These are phyloP conservation scores for Drosophila paranaensis DNA, from an alignment of 2,888 invertebrate species.

Conservation along the genomic window DNA sequence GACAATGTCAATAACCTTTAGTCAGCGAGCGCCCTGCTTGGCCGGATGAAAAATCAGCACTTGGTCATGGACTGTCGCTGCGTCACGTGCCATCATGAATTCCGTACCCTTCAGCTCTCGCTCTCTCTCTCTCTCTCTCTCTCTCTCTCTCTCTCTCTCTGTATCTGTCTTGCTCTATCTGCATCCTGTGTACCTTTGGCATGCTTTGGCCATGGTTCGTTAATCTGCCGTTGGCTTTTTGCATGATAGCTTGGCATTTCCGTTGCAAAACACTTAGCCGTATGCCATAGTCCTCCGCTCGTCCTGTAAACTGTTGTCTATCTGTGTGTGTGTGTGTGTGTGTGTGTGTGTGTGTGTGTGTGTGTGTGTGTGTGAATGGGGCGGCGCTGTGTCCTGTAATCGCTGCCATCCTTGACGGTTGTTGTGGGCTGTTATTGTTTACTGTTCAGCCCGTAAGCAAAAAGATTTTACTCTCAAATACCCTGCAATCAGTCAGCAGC, in stretches of 20 bases:
- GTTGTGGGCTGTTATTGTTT: constrained; percentile 70
- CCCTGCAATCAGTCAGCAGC: constrained; percentile 27
- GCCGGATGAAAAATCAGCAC: constrained; percentile 75
- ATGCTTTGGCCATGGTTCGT: constrained; percentile 78
- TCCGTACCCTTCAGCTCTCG: constrained; percentile 5
- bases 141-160: constrained; percentile 22
- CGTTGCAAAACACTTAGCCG: constrained; percentile 78
- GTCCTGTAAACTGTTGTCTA: constrained; percentile 17
- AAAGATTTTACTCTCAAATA: constrained; percentile 32
- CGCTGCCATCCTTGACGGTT: constrained; percentile 63
- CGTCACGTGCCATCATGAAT: constrained; percentile 69
- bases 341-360: constrained; percentile 10
- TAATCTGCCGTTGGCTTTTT: constrained; percentile 78
- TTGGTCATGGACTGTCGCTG: constrained; percentile 79
- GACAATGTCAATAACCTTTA: constrained; percentile 78
- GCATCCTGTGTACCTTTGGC: constrained; percentile 62
- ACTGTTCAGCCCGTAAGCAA: constrained; percentile 51
- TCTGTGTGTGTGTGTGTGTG: constrained; percentile 2
- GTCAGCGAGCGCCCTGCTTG: constrained; percentile 39
- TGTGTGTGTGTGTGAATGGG: constrained; percentile 8
- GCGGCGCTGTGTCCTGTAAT: constrained; percentile 64
- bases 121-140: constrained; percentile 7
- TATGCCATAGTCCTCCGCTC: constrained; percentile 33
- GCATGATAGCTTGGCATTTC: constrained; percentile 78
- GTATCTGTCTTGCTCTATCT: constrained; percentile 16